phyloP scores from a whole-genome alignment of 2,113 vertebrate genomes.

The Antechinus stuartii region DNA sequence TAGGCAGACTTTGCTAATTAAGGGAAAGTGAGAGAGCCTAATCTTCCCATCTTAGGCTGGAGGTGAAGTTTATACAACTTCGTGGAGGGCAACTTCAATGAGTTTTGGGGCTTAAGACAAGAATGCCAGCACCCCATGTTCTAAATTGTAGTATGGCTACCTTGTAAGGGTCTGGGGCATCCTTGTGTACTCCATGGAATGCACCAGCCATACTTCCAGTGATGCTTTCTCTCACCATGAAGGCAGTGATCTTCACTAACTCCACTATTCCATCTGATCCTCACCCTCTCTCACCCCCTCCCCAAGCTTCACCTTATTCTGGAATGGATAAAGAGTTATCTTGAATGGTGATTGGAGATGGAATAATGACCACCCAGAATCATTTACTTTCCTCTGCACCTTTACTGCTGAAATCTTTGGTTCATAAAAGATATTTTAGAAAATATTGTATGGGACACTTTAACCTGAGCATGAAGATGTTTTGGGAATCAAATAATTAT shows the following conservation, averaged over 20 bases:
- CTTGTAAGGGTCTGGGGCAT: background rate
- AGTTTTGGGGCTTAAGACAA: background rate
- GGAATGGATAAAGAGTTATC: background rate
- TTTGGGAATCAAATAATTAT: constrained; percentile 31
- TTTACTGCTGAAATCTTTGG: constrained; percentile 54
- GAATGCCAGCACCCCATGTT: background rate
- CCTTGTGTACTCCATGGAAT: background rate
- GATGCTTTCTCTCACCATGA: background rate
- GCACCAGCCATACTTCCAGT: background rate
- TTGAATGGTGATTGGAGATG: background rate
- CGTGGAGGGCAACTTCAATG: background rate
- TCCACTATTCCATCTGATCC: background rate
- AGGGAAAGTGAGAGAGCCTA: background rate
- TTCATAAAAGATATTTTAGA: constrained; percentile 49
- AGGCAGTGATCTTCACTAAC: background rate
- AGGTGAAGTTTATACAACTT: background rate
- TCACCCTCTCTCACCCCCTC: background rate
- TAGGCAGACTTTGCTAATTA: background rate
- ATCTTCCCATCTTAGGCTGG: background rate
- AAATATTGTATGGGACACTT: constrained; percentile 43
- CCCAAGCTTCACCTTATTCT: background rate
- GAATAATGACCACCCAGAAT: background rate
- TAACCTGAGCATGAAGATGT: background rate
- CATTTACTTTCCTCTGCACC: constrained; percentile 33
- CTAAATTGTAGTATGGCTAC: background rate